Evolutionary conservation across 2,113 vertebrate species (phyloP), one percentile per base, ranked within the genome.

Genomic region (Eolophus roseicapilla): DNA sequence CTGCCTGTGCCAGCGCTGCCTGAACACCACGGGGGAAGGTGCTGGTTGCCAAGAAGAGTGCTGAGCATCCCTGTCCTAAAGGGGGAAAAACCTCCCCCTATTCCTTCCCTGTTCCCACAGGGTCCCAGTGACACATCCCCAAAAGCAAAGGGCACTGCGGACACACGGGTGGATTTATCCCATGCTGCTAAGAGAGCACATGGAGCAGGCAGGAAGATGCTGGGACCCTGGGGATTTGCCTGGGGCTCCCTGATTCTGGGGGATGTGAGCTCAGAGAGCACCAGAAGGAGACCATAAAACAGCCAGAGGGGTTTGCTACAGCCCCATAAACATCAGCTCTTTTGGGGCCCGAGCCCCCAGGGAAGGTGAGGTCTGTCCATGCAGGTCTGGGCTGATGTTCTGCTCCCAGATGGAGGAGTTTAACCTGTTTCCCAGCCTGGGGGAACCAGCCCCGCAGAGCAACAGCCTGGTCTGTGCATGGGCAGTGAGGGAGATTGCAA

Each of bases 31-130:
- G 0, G 0, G 27, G 18, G 43, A 37, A 33, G 52, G 35, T 24
- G 43, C 4, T 12, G 10, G 23, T 6, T 27, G 25, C 60, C n/a
- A 2, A 9, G 57, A 55, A 5, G 4, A 47, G n/a, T 0, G 0
- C 24, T 1, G 7, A 69, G 37, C 52, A 83, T 21, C 78, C 52
- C 49, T 43, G 39, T 7, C 44, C 68, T 25, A 10, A 62, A 16
- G 37, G 14, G 31, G n/a, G 3, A 43, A 75, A 76, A 5, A 0
- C 6, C 13, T 24, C 63, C 21, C 18, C 20, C 23, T 5, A 0
- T 11, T 70, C 41, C 41, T 13, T 52, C 52, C 64, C n/a, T 23
- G 1, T 20, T 53, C 63, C 28, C 23, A 1, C 37, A 9, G 33
- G 10, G 13, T 6, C 62, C 33, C 3, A 2, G 20, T 1, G 10